Conservation (phyloP, 2,113 vertebrate genomes). For the Entelurus aequoreus region DNA sequence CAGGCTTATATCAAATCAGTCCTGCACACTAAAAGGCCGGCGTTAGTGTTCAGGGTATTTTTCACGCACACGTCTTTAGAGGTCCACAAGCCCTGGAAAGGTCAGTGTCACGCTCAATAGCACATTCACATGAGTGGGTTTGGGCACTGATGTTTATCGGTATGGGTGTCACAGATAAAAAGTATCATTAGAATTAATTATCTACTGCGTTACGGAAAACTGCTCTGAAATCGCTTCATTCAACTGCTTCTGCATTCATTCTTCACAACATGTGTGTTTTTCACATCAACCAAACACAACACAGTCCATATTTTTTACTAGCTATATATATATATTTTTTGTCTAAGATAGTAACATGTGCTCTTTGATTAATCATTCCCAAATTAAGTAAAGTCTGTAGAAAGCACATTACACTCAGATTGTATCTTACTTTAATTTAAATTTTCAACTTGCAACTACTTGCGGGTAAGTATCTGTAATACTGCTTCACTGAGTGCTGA, state of each 20-base stretch:
- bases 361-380: conserved; percentile 17
- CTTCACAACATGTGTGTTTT: conserved; percentile 32
- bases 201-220: conserved; percentile 54
- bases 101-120: conserved; percentile 62
- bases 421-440: conserved; percentile 18
- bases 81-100: conserved; percentile 57
- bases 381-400: conserved; percentile 17
- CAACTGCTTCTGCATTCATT: conserved; percentile 34
- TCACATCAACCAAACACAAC: conserved; percentile 34
- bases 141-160: conserved; percentile 59
- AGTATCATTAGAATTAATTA: conserved; percentile 68
- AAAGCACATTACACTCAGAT: conserved; percentile 17
- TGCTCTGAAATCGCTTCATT: conserved; percentile 44
- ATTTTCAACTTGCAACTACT: conserved; percentile 15
- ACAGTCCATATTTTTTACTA: conserved; percentile 18
- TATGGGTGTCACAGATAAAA: conserved; percentile 54
- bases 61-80: conserved; percentile 47
- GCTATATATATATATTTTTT: neutral
- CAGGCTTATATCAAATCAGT: conserved; percentile 67
- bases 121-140: conserved; percentile 54
- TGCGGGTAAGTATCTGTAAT: conserved; percentile 20
- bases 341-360: conserved; percentile 21
- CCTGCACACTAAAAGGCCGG: conserved; percentile 52
- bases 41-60: conserved; percentile 53
- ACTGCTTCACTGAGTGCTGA: conserved; percentile 37